Percentiles rank a stretch among this genome's conserved stretches.
Evolutionary conservation across 2,797 vertebrate species (phyloP).

Genomic region (Tarsius wallacei): DNA sequence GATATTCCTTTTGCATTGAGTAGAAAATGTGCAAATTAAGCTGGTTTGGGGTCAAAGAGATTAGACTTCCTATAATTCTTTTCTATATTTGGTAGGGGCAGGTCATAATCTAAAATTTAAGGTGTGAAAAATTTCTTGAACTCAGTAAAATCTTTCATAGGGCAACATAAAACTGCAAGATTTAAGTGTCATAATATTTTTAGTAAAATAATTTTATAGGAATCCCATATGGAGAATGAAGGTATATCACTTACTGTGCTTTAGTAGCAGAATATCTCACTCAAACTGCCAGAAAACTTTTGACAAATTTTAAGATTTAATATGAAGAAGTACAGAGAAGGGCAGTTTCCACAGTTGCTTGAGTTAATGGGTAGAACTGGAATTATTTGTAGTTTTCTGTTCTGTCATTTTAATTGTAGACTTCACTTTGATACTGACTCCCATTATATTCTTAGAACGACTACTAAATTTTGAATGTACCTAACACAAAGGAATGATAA

Average conservation of each 20-base stretch:
- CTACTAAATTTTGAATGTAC: background rate
- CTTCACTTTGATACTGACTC: background rate
- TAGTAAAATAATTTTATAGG: slow-evolving; percentile 15
- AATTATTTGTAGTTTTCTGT: background rate
- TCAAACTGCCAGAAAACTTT: background rate
- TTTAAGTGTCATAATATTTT: background rate
- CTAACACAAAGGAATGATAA: background rate
- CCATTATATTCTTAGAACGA: background rate
- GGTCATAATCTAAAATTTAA: background rate
- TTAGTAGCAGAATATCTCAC: background rate
- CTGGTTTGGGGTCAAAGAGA: background rate
- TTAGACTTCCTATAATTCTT: background rate
- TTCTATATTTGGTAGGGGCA: background rate
- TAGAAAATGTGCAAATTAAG: background rate
- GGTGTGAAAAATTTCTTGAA: background rate
- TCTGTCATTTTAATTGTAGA: background rate
- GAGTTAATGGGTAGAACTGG: background rate
- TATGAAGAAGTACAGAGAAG: background rate
- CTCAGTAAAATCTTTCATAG: slow-evolving; percentile 19
- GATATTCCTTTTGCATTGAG: background rate
- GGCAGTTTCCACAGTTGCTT: background rate
- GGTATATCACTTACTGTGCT: background rate
- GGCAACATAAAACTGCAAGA: slow-evolving; percentile 26
- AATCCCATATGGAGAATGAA: background rate
- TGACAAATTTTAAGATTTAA: background rate